A percentile compares a stretch with the other conserved stretches of the same genome.
Conservation (phyloP, 2,888 invertebrate species). For the Melanophora roralis region DNA sequence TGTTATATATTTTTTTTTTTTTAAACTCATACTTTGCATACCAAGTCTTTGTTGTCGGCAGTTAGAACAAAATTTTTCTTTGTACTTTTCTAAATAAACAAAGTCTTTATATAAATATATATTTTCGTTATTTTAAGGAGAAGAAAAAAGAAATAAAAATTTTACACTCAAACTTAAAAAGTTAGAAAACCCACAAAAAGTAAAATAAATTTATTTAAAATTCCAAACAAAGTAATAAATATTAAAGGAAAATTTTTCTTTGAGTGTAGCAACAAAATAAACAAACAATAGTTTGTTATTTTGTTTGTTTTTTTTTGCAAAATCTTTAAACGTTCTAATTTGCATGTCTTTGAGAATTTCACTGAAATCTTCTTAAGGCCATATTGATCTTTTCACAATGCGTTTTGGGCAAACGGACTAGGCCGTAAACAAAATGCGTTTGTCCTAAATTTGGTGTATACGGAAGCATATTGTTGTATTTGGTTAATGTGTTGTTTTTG, state of each 20-base stretch:
- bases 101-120: slow-evolving; percentile 33
- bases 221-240: neutral
- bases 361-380: slow-evolving; percentile 54
- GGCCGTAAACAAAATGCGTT: slow-evolving; percentile 56
- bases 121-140: neutral
- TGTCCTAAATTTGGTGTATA: slow-evolving; percentile 37
- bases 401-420: slow-evolving; percentile 19
- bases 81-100: slow-evolving; percentile 40
- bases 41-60: slow-evolving; percentile 54
- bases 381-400: slow-evolving; percentile 62
- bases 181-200: too few relatives aligned
- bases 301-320: slow-evolving; percentile 21
- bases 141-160: slow-evolving; percentile 35
- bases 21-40: slow-evolving; percentile 55
- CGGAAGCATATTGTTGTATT: neutral
- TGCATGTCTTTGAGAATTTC: slow-evolving; percentile 61
- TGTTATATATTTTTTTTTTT: neutral
- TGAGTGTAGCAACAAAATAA: slow-evolving; percentile 30
- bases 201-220: too few relatives aligned
- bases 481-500: slow-evolving; percentile 29
- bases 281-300: slow-evolving; percentile 34
- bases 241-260: slow-evolving; percentile 6
- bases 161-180: slow-evolving; percentile 36
- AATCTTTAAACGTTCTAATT: slow-evolving; percentile 53
- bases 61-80: slow-evolving; percentile 54